These are phyloP conservation scores for Limnephilus marmoratus DNA, from an alignment of 2,888 invertebrate genomes.

Conservation along the genomic window DNA sequence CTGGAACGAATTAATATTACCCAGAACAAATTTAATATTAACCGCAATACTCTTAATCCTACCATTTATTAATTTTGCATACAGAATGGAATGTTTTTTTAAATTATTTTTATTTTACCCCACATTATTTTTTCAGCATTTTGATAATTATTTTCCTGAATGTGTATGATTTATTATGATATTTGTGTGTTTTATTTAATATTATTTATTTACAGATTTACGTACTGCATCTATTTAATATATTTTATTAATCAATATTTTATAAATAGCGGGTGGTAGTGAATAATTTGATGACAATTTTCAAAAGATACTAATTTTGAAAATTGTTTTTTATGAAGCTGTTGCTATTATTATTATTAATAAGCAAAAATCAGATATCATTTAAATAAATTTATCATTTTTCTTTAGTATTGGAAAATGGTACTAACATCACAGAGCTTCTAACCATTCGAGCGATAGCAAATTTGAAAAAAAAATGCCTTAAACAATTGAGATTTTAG, in stretches of 20 bases:
- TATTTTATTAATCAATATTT: background rate
- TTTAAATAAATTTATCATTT: background rate
- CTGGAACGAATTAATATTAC: background rate
- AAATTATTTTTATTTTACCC: background rate
- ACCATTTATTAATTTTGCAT: background rate
- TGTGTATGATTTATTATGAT: background rate
- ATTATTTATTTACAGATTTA: background rate
- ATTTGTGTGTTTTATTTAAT: background rate
- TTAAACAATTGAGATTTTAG: too few relatives aligned
- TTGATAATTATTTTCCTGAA: background rate
- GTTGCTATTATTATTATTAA: too few relatives aligned
- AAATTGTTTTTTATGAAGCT: background rate
- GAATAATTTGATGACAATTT: background rate
- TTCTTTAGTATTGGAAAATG: background rate
- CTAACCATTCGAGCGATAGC: too few relatives aligned
- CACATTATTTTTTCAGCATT: conserved; percentile 2
- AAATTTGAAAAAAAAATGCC: too few relatives aligned
- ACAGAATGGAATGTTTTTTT: conserved; percentile 15
- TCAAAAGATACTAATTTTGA: background rate
- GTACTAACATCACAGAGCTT: background rate
- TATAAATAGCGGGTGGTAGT: background rate
- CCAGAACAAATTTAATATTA: background rate
- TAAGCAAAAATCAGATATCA: background rate
- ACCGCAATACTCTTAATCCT: background rate
- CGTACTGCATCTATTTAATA: background rate